These are phyloP conservation scores for Eubasilissa splendida DNA, from an alignment of 2,888 invertebrate genomes.

Conservation along the genomic window DNA sequence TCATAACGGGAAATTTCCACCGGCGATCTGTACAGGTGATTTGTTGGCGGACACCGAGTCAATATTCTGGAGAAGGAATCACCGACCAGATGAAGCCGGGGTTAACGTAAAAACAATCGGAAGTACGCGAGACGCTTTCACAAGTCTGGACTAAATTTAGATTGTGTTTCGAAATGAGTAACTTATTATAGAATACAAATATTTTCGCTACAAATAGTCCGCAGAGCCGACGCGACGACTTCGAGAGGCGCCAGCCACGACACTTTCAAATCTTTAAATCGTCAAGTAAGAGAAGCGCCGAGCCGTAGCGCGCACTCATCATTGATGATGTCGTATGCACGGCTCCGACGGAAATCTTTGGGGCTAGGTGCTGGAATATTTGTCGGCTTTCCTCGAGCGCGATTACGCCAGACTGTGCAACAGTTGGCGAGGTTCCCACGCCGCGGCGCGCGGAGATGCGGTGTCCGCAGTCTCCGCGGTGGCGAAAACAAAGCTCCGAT, in stretches of 20 bases:
- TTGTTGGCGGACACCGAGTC: conserved; percentile 7
- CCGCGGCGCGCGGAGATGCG: conserved; percentile 27
- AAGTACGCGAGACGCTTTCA: conserved; percentile 35
- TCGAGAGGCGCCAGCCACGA: conserved; percentile 20
- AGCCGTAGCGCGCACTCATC: neutral
- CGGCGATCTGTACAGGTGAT: conserved; percentile 25
- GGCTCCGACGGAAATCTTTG: conserved; percentile 11
- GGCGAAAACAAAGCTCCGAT: conserved; percentile 52
- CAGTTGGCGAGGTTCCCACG: conserved; percentile 38
- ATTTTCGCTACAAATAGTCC: conserved; percentile 46
- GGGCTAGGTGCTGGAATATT: neutral
- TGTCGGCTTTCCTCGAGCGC: conserved; percentile 8
- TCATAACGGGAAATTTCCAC: conserved; percentile 7
- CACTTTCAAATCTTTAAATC: neutral
- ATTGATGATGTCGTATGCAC: neutral
- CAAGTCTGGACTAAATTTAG: conserved; percentile 43
- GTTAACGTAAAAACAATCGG: conserved; percentile 42
- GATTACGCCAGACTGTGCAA: conserved; percentile 22
- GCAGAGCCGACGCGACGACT: conserved; percentile 36
- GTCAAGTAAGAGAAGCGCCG: neutral
- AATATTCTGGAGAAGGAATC: neutral
- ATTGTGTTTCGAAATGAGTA: conserved; percentile 38
- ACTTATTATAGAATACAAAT: conserved; percentile 52
- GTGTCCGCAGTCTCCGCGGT: conserved; percentile 35
- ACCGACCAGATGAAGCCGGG: neutral